Conservation (phyloP, 2,113 vertebrate genomes). For the Chamaetylas fuelleborni region DNA sequence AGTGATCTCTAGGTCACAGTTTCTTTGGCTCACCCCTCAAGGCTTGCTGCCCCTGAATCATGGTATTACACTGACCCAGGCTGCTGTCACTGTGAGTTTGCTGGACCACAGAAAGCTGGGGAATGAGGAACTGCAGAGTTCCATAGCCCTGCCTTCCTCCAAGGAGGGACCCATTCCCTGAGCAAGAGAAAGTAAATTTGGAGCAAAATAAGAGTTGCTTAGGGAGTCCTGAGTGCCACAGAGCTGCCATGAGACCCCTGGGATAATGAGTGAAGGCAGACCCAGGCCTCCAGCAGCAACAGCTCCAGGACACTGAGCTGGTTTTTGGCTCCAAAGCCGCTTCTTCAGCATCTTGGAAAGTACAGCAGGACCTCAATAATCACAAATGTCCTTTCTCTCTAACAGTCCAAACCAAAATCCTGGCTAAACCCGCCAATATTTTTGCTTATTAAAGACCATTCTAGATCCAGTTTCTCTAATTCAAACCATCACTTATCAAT, state of each 20-base stretch:
- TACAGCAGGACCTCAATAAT: background rate
- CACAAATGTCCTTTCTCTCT: background rate
- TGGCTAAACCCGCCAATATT: background rate
- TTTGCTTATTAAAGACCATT: background rate
- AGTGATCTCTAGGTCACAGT: background rate
- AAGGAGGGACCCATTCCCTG: fast-evolving
- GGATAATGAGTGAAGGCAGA: background rate
- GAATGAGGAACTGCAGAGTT: background rate
- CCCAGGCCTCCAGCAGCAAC: background rate
- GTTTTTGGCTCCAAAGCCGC: background rate
- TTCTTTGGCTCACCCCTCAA: background rate
- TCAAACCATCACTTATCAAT: conserved; percentile 30
- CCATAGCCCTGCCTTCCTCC: background rate
- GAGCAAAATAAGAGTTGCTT: background rate
- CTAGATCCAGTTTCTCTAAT: conserved; percentile 37
- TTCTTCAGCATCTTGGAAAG: background rate
- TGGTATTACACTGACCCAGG: background rate
- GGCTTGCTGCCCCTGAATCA: background rate
- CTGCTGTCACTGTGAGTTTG: background rate
- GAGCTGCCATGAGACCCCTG: background rate
- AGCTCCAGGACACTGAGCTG: background rate
- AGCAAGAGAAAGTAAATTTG: background rate
- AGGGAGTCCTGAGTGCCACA: background rate
- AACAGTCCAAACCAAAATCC: background rate
- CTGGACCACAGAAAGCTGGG: background rate